Conservation (phyloP, 1,140 invertebrate genomes). For the Drosophila repletoides region DNA sequence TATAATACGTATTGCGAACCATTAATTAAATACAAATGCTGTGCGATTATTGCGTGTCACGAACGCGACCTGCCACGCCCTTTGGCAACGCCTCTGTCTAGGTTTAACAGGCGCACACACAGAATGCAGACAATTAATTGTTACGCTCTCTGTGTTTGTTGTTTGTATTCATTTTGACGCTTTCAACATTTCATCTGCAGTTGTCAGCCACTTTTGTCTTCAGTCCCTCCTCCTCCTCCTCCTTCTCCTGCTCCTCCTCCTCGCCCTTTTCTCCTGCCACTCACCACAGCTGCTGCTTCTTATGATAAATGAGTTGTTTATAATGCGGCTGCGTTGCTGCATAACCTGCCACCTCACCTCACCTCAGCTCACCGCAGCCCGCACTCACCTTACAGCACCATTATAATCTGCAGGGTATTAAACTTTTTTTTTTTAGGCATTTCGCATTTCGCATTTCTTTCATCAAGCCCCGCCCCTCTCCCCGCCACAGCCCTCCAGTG, state of each 20-base stretch:
- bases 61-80: conserved; percentile 44
- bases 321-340: conserved; percentile 54
- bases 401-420: conserved; percentile 62
- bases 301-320: conserved; percentile 78
- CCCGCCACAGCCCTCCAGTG: conserved; percentile 9
- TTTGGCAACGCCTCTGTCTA: conserved; percentile 14
- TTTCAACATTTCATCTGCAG: conserved; percentile 80
- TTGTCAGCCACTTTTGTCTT: conserved; percentile 71
- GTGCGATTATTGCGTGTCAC: conserved; percentile 72
- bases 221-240: neutral
- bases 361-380: neutral
- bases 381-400: conserved; percentile 25
- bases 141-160: no score
- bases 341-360: conserved; percentile 37
- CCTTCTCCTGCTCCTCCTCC: neutral
- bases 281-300: conserved; percentile 25
- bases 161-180: conserved; percentile 73
- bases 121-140: conserved; percentile 75
- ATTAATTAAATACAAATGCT: conserved; percentile 76
- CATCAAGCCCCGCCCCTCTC: conserved; percentile 9
- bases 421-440: no score
- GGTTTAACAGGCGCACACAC: neutral
- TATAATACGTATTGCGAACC: conserved; percentile 61
- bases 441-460: conserved; percentile 50
- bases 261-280: neutral